Base-by-base conservation (phyloP, 2,797 vertebrate genomes). In the Antrozous pallidus region DNA sequence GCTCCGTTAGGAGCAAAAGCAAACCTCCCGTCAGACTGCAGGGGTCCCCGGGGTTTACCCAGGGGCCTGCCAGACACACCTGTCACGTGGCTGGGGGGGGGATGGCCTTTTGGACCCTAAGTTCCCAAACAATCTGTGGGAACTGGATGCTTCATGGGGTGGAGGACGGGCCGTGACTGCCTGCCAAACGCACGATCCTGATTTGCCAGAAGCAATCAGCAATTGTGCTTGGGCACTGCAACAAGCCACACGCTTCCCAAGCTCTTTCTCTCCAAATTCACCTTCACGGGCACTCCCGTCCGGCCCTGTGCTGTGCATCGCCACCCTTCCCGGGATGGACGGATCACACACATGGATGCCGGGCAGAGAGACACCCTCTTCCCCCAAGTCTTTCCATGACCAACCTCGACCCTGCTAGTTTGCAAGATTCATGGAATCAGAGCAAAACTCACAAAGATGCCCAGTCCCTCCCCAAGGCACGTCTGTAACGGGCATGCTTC, bases 21-120 rank as follows among this genome's bases (percentile, higher is more conserved):
- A 5, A 77, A 40, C 56, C 94, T 92, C 79, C 63, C 58, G 94
- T 90, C 67, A 94, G 90, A 97, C 86, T 95, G 96, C 91, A 96
- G 96, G 11, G 7, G 7, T 9, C 45, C 96, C 75, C 38, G 22
- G 94, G 78, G 93, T 36, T 95, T 95, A 38, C 80, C 22, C 28
- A 45, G 90, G 92, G 94, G 6, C 38, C 36, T 0, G 97, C 89
- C 93, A 81, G 90, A 92, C 54, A 31, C 24, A 17, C 13, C 2
- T 51, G 14, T n/a, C 63, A n/a, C 33, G 26, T 28, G 73, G 82
- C 90, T 94, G 49, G 47, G 75, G 38, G 38, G 58, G 69, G 63
- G n/a, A 94, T 33, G 92, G 26, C 36, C 85, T 89, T 18, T 90
- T 73, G 87, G n/a, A n/a, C n/a, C n/a, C n/a, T n/a, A n/a, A n/a